These are phyloP conservation scores for Rhogogaster chlorosoma DNA, from an alignment of 2,888 invertebrate genomes.

Conservation along the genomic window DNA sequence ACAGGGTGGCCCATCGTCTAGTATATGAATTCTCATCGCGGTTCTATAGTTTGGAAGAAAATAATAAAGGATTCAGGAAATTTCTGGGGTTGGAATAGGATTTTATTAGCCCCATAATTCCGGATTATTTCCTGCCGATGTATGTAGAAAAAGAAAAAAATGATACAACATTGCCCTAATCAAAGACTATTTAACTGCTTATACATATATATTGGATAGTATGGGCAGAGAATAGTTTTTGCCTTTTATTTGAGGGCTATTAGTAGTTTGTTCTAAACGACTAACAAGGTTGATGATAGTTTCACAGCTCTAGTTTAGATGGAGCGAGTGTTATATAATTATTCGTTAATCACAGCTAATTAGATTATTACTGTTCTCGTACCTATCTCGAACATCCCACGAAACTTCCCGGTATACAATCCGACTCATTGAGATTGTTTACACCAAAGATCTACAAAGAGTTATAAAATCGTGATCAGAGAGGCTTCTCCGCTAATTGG, in stretches of 20 bases:
- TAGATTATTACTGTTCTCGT: slow-evolving; percentile 9
- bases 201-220: background rate
- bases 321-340: slow-evolving; percentile 8
- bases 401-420: background rate
- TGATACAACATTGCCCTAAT: background rate
- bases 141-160: background rate
- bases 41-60: background rate
- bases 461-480: background rate
- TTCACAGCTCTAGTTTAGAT: background rate
- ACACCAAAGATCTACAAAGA: background rate
- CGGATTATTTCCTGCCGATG: background rate
- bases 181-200: background rate
- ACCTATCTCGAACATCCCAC: background rate
- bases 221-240: background rate
- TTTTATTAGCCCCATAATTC: background rate
- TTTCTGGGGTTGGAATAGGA: background rate
- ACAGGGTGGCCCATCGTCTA: slow-evolving; percentile 55
- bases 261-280: background rate
- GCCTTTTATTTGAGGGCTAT: background rate
- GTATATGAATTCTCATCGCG: background rate
- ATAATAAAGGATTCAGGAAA: background rate
- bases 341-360: slow-evolving; percentile 4
- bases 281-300: background rate
- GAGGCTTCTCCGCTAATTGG: slow-evolving; percentile 23
- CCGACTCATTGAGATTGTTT: slow-evolving; percentile 7